Base-by-base conservation (phyloP, 1,140 invertebrate genomes). In the Sitophilus oryzae region DNA sequence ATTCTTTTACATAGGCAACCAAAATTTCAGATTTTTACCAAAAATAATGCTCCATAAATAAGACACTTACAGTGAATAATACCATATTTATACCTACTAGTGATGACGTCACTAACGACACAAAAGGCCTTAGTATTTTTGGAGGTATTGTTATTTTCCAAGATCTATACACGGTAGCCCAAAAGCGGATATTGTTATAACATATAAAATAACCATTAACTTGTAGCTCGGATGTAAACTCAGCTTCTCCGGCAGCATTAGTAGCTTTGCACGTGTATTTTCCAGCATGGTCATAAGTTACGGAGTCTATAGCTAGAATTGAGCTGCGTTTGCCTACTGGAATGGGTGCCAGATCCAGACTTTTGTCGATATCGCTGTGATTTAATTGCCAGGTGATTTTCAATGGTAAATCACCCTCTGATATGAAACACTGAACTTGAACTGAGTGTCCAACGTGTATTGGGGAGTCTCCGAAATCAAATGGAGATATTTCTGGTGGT, bases 371-470 rank as follows among this genome's bases (percentile, higher is more conserved):
- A 42, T 65, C 56, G 69, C 66, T 66, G 36, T 82, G 75, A 55
- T 79, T 83, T 36, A 88, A 74, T 51, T 74, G 67, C 87, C 87
- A 90, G 42, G 77, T 74, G 35, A 85, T 81, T 56, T 76, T 76
- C 14, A 86, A 73, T 18, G 83, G 84, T 35, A 83, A 71, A 64
- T 86, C 85, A 3, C 86, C 86, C 62, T 84, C 82, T 52, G 81
- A 72, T 38, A 86, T 81, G 19, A 80, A 81, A 72, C 89, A 91
- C 4, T 80, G 80, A 16, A 90, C 73, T 20, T 83, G 82, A 1
- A 83, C 81, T 22, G 83, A 81, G 56, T 87, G 82, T 19, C 85
- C 86, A 60, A 85, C 81, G 61, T 84, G 80, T 4, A 85, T 61
- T 2, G 79, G 76, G 59, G 81, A 79, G 61, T 83, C 80, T 50